Evolutionary conservation across 2,888 invertebrate species (phyloP).

Genomic region (Eumerus sabulonum): DNA sequence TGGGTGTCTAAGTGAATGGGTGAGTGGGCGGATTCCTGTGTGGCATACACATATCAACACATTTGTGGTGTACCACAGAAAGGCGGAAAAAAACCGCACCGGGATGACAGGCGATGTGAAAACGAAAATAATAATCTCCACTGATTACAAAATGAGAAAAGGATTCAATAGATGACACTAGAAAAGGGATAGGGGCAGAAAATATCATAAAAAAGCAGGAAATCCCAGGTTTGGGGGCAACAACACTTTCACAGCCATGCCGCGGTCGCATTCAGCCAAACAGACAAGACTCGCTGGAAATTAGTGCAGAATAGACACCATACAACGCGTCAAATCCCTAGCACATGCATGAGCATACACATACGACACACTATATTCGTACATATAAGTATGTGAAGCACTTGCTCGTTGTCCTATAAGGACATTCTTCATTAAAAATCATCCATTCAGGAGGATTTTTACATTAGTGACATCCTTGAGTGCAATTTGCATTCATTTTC

Average conservation of each 20-base stretch:
- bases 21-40: too few species aligned
- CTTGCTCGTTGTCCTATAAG: slow-evolving; percentile 44
- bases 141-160: slow-evolving; percentile 69
- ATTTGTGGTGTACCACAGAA: slow-evolving; percentile 49
- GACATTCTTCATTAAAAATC: slow-evolving; percentile 68
- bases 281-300: slow-evolving; percentile 28
- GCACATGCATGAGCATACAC: too few species aligned
- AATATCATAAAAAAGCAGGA: neutral
- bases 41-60: slow-evolving; percentile 22
- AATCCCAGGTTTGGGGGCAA: slow-evolving; percentile 39
- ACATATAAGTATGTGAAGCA: too few species aligned
- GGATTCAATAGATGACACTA: slow-evolving; percentile 67
- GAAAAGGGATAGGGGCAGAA: slow-evolving; percentile 44
- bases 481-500: slow-evolving; percentile 68
- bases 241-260: slow-evolving; percentile 37
- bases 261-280: slow-evolving; percentile 8
- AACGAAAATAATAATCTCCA: slow-evolving; percentile 66
- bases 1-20: too few species aligned
- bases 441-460: slow-evolving; percentile 68
- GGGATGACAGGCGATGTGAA: slow-evolving; percentile 21
- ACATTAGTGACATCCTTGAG: slow-evolving; percentile 69
- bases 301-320: slow-evolving; percentile 59
- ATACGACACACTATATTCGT: too few species aligned
- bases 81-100: slow-evolving; percentile 28
- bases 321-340: slow-evolving; percentile 34